A percentile compares a stretch with the other conserved stretches of the same genome.
Evolutionary conservation across 2,888 invertebrate species (phyloP).

Genomic region (Holacanthella duospinosa): DNA sequence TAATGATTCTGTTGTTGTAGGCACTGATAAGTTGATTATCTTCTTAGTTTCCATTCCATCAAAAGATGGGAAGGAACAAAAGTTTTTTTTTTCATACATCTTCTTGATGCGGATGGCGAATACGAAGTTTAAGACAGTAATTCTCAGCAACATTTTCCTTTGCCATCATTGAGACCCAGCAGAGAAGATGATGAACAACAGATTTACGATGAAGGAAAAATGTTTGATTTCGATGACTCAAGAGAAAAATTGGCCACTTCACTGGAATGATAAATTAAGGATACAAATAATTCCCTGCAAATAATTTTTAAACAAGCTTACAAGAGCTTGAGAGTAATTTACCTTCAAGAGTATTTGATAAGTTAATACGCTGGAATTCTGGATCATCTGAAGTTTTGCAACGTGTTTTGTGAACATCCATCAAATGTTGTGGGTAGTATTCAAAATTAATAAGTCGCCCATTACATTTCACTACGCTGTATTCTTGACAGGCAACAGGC

Average conservation of each 20-base stretch:
- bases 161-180: background rate
- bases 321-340: background rate
- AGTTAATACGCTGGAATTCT: background rate
- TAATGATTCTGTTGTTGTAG: background rate
- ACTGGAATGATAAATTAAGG: background rate
- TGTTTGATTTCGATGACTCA: background rate
- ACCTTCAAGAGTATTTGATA: background rate
- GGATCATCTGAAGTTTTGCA: background rate
- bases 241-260: background rate
- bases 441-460: background rate
- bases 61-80: background rate
- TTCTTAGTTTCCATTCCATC: too few relatives aligned
- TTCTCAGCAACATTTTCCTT: background rate
- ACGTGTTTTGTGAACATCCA: background rate
- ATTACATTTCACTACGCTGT: background rate
- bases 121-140: background rate
- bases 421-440: background rate
- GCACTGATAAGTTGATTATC: too few relatives aligned
- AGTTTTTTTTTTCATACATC: background rate
- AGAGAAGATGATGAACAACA: background rate
- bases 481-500: background rate
- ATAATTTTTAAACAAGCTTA: background rate
- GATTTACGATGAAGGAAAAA: conserved; percentile 1
- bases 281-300: too few relatives aligned
- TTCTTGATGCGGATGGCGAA: background rate